These are phyloP conservation scores for Diphyllodes magnificus DNA, from an alignment of 2,113 vertebrate genomes.

Conservation along the genomic window DNA sequence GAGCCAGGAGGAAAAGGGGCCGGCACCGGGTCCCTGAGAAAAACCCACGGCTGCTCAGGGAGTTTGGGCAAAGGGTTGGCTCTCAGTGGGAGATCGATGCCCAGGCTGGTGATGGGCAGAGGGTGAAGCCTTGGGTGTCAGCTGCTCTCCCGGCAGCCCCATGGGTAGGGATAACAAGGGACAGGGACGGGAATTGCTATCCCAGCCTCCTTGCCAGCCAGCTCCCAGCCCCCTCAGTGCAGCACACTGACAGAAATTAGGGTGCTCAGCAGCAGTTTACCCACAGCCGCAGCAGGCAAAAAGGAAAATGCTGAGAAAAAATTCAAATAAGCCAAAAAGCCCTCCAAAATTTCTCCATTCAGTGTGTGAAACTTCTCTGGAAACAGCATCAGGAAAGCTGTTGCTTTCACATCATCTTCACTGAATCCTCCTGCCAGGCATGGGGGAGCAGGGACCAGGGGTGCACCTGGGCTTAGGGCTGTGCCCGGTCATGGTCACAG, in stretches of 20 bases:
- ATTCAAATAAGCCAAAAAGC: accelerated
- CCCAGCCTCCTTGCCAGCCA: neutral
- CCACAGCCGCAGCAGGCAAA: neutral
- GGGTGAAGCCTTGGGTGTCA: neutral
- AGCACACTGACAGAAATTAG: accelerated
- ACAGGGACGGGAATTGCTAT: neutral
- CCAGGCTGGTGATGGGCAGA: neutral
- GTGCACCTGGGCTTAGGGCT: too few species aligned
- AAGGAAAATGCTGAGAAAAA: accelerated
- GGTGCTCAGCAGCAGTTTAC: accelerated
- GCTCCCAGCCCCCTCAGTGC: neutral
- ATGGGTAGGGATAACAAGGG: accelerated
- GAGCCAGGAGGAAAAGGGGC: neutral
- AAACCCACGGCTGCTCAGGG: neutral
- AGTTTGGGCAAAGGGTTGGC: neutral
- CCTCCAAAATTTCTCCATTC: accelerated
- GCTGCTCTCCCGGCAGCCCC: neutral
- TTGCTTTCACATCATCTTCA: neutral
- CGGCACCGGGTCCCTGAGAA: neutral
- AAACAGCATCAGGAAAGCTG: accelerated
- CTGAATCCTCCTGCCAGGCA: neutral
- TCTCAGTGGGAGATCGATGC: accelerated
- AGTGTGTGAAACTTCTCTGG: neutral
- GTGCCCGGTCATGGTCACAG: accelerated
- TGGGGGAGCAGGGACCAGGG: neutral